A percentile compares a stretch with the other conserved stretches of the same genome.
phyloP scores from a whole-genome alignment of 1,140 invertebrate genomes.

The Gonioctena quinquepunctata region DNA sequence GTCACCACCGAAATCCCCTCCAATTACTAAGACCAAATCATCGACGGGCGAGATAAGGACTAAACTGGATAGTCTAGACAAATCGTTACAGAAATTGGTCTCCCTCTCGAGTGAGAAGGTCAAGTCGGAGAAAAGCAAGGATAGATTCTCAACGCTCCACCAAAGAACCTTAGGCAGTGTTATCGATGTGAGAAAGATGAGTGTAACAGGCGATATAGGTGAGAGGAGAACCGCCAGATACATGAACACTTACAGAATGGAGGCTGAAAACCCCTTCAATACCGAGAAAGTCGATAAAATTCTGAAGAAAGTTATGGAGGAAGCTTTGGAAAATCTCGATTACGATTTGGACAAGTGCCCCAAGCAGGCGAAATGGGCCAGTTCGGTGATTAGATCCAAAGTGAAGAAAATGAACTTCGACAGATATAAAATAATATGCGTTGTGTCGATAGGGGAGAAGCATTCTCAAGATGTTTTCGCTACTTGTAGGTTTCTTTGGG shows the following conservation, averaged over 20 bases:
- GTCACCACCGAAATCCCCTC: too few species aligned
- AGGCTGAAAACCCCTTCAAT: conserved; percentile 59
- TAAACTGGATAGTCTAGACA: too few species aligned
- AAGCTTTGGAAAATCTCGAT: conserved; percentile 55
- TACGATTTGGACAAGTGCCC: conserved; percentile 55
- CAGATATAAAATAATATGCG: conserved; percentile 62
- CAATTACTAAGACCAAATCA: too few species aligned
- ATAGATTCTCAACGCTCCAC: neutral
- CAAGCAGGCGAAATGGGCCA: conserved; percentile 54
- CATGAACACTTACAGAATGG: conserved; percentile 59
- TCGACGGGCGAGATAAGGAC: too few species aligned
- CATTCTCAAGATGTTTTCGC: conserved; percentile 60
- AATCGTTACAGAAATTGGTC: too few species aligned
- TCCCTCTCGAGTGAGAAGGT: neutral
- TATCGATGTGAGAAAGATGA: conserved; percentile 4
- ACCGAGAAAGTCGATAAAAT: conserved; percentile 57
- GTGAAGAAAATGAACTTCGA: conserved; percentile 59
- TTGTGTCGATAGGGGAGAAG: conserved; percentile 63
- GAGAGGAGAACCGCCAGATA: conserved; percentile 42
- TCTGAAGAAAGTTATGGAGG: conserved; percentile 55
- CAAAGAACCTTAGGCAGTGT: neutral
- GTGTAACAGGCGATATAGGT: neutral
- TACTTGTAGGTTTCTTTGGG: conserved; percentile 63
- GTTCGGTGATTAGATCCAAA: conserved; percentile 54
- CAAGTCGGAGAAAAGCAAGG: neutral